A percentile compares a stretch with the other conserved stretches of the same genome.
phyloP scores from a whole-genome alignment of 2,888 invertebrate species.

The Tachina grossa region DNA sequence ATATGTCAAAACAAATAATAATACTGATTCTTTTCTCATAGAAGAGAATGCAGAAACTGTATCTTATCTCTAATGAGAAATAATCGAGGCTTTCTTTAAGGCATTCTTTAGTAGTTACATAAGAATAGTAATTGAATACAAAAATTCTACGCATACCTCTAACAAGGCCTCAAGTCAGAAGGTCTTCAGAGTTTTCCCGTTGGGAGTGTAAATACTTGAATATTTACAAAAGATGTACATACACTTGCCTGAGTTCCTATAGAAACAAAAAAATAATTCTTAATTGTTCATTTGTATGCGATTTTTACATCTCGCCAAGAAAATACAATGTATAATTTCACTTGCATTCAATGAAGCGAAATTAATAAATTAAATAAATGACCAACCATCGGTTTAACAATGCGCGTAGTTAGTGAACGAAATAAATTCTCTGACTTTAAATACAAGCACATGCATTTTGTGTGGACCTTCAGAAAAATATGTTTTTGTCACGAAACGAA shows the following conservation, averaged over 20 bases:
- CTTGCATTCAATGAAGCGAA: slow-evolving; percentile 62
- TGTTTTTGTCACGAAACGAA: slow-evolving; percentile 11
- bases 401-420: slow-evolving; percentile 44
- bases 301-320: slow-evolving; percentile 34
- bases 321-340: slow-evolving; percentile 52
- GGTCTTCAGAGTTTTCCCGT: no score
- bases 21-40: no score
- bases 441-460: background rate
- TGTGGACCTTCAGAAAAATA: slow-evolving; percentile 16
- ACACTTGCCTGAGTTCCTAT: background rate
- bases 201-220: background rate
- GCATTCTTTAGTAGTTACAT: no score
- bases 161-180: no score
- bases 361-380: slow-evolving; percentile 67
- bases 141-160: no score
- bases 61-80: no score
- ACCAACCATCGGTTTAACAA: slow-evolving; percentile 46
- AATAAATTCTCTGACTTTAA: background rate
- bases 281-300: slow-evolving; percentile 52
- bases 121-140: no score
- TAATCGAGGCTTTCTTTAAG: no score
- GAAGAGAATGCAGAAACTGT: no score
- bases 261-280: slow-evolving; percentile 10
- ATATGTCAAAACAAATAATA: no score
- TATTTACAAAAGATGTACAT: slow-evolving; percentile 16